Percentiles rank a stretch among this genome's conserved stretches.
phyloP scores from a whole-genome alignment of 2,113 vertebrate species.

The Lagopus leucura region DNA sequence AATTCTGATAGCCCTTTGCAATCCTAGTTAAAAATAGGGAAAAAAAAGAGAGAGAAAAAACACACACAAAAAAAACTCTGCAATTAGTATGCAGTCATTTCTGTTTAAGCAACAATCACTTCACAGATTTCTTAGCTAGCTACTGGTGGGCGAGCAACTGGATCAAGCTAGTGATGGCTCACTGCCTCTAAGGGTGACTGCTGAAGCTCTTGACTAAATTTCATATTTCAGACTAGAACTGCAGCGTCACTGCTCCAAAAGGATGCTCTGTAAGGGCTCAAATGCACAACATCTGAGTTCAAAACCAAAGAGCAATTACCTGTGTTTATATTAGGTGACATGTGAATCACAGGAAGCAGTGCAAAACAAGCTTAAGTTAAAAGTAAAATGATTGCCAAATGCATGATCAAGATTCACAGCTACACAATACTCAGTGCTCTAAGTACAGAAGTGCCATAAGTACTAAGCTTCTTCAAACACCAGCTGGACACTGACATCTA shows the following conservation, averaged over 20 bases:
- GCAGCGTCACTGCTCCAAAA: background rate
- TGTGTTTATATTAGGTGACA: background rate
- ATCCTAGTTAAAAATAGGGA: constrained; percentile 81
- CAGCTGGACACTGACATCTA: background rate
- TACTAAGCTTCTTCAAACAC: background rate
- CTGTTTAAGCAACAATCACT: background rate
- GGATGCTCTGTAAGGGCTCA: background rate
- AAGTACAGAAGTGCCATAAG: background rate
- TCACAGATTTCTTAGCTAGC: background rate
- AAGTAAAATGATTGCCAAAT: background rate
- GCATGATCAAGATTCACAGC: background rate
- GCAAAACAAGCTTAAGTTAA: background rate
- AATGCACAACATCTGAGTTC: background rate
- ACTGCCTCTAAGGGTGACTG: background rate
- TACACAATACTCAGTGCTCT: background rate
- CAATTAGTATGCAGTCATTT: background rate
- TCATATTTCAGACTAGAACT: background rate
- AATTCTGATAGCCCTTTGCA: constrained; percentile 98
- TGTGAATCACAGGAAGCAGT: background rate
- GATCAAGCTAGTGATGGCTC: background rate
- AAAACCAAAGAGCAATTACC: background rate
- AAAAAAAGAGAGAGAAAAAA: background rate
- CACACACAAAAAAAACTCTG: background rate
- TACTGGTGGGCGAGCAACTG: background rate
- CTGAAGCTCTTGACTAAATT: background rate